Percentiles rank a stretch among this genome's conserved stretches.
These are phyloP conservation scores for Vesta saturnalis DNA, from an alignment of 2,888 invertebrate species.

Conservation along the genomic window DNA sequence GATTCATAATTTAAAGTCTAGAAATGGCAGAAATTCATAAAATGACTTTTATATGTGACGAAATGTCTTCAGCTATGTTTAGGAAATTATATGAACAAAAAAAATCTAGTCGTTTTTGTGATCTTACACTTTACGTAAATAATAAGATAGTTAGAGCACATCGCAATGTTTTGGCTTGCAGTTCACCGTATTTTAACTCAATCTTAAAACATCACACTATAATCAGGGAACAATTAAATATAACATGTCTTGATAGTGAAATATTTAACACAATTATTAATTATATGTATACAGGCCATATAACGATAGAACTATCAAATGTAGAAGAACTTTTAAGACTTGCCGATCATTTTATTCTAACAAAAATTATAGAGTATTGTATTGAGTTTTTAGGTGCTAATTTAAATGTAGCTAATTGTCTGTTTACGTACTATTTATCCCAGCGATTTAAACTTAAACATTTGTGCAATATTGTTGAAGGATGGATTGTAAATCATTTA, in stretches of 20 bases:
- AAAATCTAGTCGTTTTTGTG: constrained; percentile 69
- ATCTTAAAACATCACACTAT: constrained; percentile 67
- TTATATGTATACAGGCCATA: constrained; percentile 73
- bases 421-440: constrained; percentile 69
- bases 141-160: constrained; percentile 69
- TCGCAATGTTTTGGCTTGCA: constrained; percentile 70
- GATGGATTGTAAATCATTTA: constrained; percentile 66
- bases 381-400: constrained; percentile 71
- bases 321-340: constrained; percentile 70
- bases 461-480: constrained; percentile 66
- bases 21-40: constrained; percentile 55
- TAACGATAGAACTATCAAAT: constrained; percentile 68
- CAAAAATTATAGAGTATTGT: constrained; percentile 70
- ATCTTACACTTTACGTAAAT: constrained; percentile 69
- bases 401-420: constrained; percentile 70
- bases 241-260: constrained; percentile 67
- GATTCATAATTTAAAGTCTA: not conserved
- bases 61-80: constrained; percentile 57
- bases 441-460: constrained; percentile 68
- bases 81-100: constrained; percentile 63
- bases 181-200: constrained; percentile 73
- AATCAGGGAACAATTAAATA: constrained; percentile 65
- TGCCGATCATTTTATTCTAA: constrained; percentile 71
- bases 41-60: constrained; percentile 59
- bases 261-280: constrained; percentile 69